Base-by-base conservation (phyloP, 2,888 invertebrate genomes). In the Epiblema foenella region DNA sequence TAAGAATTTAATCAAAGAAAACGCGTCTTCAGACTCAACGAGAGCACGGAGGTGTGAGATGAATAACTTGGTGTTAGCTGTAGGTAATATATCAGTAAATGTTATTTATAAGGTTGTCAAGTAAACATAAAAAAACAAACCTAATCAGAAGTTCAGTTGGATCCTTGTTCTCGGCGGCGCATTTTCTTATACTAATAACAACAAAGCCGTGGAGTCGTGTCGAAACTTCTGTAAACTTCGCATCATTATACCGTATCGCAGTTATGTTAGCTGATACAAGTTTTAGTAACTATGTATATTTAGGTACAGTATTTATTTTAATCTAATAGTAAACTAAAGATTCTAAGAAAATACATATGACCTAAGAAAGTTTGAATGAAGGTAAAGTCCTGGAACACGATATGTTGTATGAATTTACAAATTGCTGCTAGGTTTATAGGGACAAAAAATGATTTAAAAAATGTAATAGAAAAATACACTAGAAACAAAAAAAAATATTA, bases 81-180 rank as follows among this genome's bases (percentile, higher is more conserved):
- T 20, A 71, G 37, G 60, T 67, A 67, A 67, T 67, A 62, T 54
- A 60, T 60, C 42, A 56, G 66, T 60, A 29, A 64, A 57, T 62
- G 71, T 51, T 71, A 71, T 71, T 70, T 70, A 54, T 70, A 60
- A 70, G 71, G 60, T 57, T 71, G 60, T 72, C 74, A 75, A 79
- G 74, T 75, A 75, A 73, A 76, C 74, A 75, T 78, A 79, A 82
- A 83, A n/a, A 83, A 80, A 83, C 80, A 85, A 85, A 85, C 83
- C 85, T 86, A 87, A 88, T 87, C 87, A 86, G 84, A 83, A 86
- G 82, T 81, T 73, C 67, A 64, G 62, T 58, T 39, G 85, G 80
- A 83, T 80, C 81, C 80, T 84, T 86, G 82, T 83, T 86, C 83
- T 81, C 81, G 77, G 80, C 59, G 77, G 78, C 78, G 81, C 78